Evolutionary conservation across 1,140 invertebrate species (phyloP), one percentile per base, ranked within the genome.

Genomic region (Bombus sylvicola): DNA sequence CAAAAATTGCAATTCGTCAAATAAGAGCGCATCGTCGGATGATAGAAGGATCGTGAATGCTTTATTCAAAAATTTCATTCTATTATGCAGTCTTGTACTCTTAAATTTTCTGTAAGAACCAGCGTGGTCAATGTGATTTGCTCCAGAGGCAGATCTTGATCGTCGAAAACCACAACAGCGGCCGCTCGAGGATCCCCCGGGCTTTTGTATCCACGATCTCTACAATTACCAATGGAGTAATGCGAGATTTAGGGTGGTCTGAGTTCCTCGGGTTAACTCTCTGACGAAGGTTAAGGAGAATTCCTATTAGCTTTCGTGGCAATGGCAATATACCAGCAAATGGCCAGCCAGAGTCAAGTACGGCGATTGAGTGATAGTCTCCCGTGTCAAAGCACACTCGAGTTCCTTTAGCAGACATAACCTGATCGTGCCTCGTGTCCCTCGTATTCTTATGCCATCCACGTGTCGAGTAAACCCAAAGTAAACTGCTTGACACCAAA

Each of bases 301-400:
- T 75, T 66, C 59, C 31, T 15, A 57, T 66, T 53, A 43, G 64
- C 68, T 68, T 66, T 41, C 37, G 62, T 28, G 75, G 75, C n/a
- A 59, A 77, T 28, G 75, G 75, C n/a, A 59, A 77, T 53, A 77
- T n/a, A 43, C 12, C 34, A 6, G 41, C n/a, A 28, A 80, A 80
- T 68, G 77, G 64, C 12, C 64, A 80, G 43, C 31, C 31, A 34
- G 39, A n/a, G 76, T 68, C 64, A 9, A 80, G 72, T 62, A 28
- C 59, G 57, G 31, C 12, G 69, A 74, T 62, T 74, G 72, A 64
- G 73, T 53, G 47, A 66, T 73, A 39, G 41, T 75, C 39, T 80
- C 79, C 53, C 10, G 64, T 85, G 69, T 85, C 84, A 78, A 66
- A 78, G 84, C 68, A 47, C 22, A 39, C 57, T 82, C 18, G 69